These are phyloP conservation scores for Dioctria rufipes DNA, from an alignment of 2,888 invertebrate genomes.

Conservation along the genomic window DNA sequence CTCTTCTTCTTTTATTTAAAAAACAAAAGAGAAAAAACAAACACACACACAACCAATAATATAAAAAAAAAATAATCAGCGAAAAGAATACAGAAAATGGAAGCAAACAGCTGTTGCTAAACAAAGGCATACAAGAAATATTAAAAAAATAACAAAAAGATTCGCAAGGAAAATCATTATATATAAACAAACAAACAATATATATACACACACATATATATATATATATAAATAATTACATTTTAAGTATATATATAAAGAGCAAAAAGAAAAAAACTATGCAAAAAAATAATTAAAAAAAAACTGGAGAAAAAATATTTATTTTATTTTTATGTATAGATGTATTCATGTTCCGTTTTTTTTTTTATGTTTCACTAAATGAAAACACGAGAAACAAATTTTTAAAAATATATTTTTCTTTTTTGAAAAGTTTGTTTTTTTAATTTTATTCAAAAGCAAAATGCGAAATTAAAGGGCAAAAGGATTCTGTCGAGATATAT, in stretches of 20 bases:
- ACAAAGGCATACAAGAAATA: too few relatives aligned
- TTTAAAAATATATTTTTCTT: slow-evolving; percentile 49
- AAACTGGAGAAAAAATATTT: slow-evolving; percentile 61
- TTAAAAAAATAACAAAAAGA: too few relatives aligned
- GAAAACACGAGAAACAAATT: slow-evolving; percentile 50
- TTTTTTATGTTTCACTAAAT: slow-evolving; percentile 53
- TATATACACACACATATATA: background rate
- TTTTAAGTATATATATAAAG: slow-evolving; percentile 55
- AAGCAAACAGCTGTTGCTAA: background rate
- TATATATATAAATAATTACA: slow-evolving; percentile 54
- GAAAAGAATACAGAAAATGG: background rate
- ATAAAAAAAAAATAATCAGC: slow-evolving; percentile 25
- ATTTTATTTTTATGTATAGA: slow-evolving; percentile 63
- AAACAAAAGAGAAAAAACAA: background rate
- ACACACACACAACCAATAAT: slow-evolving; percentile 8
- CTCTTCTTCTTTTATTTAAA: slow-evolving; percentile 40
- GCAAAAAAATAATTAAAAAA: slow-evolving; percentile 50
- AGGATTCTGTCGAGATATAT: background rate
- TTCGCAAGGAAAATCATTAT: slow-evolving; percentile 24
- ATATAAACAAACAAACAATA: slow-evolving; percentile 21
- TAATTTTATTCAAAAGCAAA: background rate
- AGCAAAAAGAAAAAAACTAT: slow-evolving; percentile 49
- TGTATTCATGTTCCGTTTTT: slow-evolving; percentile 62
- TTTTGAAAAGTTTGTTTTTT: slow-evolving; percentile 50
- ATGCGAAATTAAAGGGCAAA: too few relatives aligned